These are phyloP conservation scores for Phortica variegata DNA, from an alignment of 1,140 invertebrate species.

Conservation along the genomic window DNA sequence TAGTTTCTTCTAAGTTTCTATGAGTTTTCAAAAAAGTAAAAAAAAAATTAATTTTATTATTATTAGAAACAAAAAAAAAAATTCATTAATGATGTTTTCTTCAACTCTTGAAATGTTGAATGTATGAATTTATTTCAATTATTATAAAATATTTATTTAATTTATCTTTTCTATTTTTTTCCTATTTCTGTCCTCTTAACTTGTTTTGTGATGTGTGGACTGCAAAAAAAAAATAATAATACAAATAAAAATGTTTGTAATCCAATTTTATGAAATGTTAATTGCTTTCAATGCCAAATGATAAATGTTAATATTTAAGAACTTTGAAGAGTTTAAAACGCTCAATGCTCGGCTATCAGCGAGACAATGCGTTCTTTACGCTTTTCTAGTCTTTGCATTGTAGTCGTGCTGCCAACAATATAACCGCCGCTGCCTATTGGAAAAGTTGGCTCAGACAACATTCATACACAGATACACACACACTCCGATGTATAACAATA, in stretches of 20 bases:
- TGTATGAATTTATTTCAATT: not conserved
- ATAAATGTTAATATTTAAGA: conserved; percentile 29
- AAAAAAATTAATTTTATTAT: conserved; percentile 7
- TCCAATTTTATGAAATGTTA: too few relatives aligned
- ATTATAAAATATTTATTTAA: conserved; percentile 42
- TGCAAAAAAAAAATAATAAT: too few relatives aligned
- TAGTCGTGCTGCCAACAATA: too few relatives aligned
- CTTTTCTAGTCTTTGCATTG: conserved; percentile 38
- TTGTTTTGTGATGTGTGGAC: too few relatives aligned
- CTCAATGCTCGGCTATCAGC: conserved; percentile 53
- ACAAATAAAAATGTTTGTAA: too few relatives aligned
- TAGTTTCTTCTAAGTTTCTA: conserved; percentile 57
- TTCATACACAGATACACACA: too few relatives aligned
- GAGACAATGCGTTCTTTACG: conserved; percentile 36
- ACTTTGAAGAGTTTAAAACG: conserved; percentile 51
- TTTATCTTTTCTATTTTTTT: conserved; percentile 47
- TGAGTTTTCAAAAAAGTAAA: conserved; percentile 29
- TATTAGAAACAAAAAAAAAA: too few relatives aligned
- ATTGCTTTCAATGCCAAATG: too few relatives aligned
- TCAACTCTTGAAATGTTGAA: not conserved
- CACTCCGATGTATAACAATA: too few relatives aligned
- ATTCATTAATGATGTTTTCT: too few relatives aligned
- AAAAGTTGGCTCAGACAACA: conserved; percentile 45
- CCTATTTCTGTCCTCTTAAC: too few relatives aligned
- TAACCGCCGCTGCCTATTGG: conserved; percentile 37